These are phyloP conservation scores for Halcyon senegalensis DNA, from an alignment of 2,113 vertebrate genomes.

Conservation along the genomic window DNA sequence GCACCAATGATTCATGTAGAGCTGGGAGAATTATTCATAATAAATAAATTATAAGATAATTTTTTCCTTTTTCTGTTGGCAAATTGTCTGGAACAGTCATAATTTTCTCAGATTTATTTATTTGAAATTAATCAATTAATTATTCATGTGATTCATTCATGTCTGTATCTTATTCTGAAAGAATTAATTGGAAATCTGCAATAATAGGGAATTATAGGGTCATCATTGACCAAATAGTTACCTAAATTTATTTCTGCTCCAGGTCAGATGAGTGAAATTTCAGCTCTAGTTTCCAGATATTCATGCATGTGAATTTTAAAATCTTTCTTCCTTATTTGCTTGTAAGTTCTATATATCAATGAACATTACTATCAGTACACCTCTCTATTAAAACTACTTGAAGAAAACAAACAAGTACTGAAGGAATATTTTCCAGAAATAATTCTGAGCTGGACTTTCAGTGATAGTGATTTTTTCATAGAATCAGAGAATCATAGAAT, in stretches of 20 bases:
- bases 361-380: not conserved
- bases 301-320: not conserved
- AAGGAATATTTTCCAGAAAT: not conserved
- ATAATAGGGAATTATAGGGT: not conserved
- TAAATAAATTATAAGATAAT: not conserved
- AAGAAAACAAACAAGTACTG: not conserved
- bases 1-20: not conserved
- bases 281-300: not conserved
- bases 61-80: not conserved
- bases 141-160: not conserved
- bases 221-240: not conserved
- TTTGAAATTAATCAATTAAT: not conserved
- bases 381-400: not conserved
- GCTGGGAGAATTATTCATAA: not conserved
- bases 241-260: not conserved
- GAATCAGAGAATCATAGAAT: not conserved
- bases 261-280: not conserved
- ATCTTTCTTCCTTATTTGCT: not conserved
- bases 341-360: not conserved
- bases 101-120: conserved; percentile 14
- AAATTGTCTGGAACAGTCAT: not conserved
- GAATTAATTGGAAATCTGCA: not conserved
- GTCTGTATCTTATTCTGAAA: not conserved
- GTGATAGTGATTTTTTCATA: not conserved
- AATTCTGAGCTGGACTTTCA: not conserved